A percentile compares a stretch with the other conserved stretches of the same genome.
Conservation (phyloP, 2,888 invertebrate species). For the Drosophila ustulata region DNA sequence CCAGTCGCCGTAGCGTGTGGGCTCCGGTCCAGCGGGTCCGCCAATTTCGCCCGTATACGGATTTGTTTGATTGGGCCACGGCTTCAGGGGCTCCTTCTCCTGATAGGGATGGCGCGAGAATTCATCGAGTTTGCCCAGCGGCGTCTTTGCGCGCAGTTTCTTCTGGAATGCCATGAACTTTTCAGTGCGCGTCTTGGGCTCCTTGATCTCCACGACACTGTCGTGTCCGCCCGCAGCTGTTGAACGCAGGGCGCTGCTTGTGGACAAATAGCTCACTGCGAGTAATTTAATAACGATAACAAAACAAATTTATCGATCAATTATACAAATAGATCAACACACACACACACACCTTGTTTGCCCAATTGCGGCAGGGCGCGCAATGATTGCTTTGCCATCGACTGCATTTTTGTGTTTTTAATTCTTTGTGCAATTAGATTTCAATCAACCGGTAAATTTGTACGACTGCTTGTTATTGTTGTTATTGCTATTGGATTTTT, state of each 20-base stretch:
- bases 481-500: conserved; percentile 14
- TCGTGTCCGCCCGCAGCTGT: conserved; percentile 45
- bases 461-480: conserved; percentile 17
- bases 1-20: conserved; percentile 99
- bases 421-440: conserved; percentile 18
- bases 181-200: conserved; percentile 84
- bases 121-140: conserved; percentile 91
- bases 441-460: conserved; percentile 37
- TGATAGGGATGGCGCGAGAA: conserved; percentile 90
- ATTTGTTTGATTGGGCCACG: conserved; percentile 95
- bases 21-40: conserved; percentile 98
- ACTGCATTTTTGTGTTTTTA: conserved; percentile 58
- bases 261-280: conserved; percentile 66
- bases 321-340: conserved; percentile 13
- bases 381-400: conserved; percentile 72
- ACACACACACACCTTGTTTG: conserved; percentile 76
- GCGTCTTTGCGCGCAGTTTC: conserved; percentile 90
- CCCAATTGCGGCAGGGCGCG: conserved; percentile 71
- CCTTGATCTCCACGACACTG: conserved; percentile 67
- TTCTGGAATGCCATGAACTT: conserved; percentile 90
- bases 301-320: conserved; percentile 2
- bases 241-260: conserved; percentile 57
- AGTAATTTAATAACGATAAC: conserved; percentile 14
- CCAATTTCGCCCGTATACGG: conserved; percentile 97
- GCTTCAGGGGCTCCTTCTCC: conserved; percentile 92